Percentiles rank a stretch among this genome's conserved stretches.
Evolutionary conservation across 2,113 vertebrate genomes (phyloP).

Genomic region (Cyprinus carpio): DNA sequence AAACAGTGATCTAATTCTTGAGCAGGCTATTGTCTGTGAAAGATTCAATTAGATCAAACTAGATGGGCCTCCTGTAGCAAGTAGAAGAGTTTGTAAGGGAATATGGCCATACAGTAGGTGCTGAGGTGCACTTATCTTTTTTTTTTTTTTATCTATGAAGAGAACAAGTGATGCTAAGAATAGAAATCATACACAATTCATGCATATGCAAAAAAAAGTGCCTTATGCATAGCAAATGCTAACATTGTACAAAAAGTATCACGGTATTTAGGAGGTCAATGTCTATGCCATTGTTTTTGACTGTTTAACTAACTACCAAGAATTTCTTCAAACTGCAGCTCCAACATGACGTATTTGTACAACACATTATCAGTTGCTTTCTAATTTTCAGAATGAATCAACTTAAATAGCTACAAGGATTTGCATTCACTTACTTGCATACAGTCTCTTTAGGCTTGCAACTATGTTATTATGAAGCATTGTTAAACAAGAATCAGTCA

Average conservation of each 20-base stretch:
- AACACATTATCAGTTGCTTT: background rate
- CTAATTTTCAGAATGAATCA: background rate
- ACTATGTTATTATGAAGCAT: background rate
- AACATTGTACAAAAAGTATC: background rate
- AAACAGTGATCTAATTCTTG: constrained; percentile 21
- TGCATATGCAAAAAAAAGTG: background rate
- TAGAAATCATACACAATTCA: background rate
- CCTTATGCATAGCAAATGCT: background rate
- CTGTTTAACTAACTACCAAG: background rate
- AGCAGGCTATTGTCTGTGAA: background rate
- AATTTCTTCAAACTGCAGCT: background rate
- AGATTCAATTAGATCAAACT: background rate
- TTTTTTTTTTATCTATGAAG: background rate
- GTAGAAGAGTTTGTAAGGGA: background rate
- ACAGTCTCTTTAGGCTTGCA: background rate
- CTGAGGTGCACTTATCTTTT: background rate
- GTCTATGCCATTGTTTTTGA: background rate
- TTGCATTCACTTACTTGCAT: background rate
- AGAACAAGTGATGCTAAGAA: background rate
- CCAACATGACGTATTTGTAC: background rate
- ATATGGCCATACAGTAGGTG: background rate
- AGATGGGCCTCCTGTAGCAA: background rate
- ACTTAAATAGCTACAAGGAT: background rate
- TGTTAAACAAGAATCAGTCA: background rate
- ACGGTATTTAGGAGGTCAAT: background rate